These are phyloP conservation scores for Anagrus nilaparvatae DNA, from an alignment of 1,140 invertebrate genomes.

Conservation along the genomic window DNA sequence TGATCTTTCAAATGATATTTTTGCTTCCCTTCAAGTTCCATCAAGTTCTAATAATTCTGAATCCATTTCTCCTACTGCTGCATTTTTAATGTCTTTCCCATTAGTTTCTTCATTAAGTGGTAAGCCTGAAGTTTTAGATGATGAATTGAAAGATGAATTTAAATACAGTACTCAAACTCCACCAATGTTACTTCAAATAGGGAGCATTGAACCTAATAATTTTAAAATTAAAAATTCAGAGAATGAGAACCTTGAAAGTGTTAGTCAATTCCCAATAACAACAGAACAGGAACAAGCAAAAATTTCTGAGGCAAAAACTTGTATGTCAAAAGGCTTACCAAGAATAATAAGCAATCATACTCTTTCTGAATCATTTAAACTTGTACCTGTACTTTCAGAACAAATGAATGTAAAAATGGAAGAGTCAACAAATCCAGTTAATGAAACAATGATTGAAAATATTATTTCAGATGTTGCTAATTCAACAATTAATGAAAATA, in stretches of 20 bases:
- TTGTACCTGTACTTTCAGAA: slow-evolving; percentile 22
- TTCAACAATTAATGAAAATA: slow-evolving; percentile 8
- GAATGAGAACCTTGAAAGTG: slow-evolving; percentile 8
- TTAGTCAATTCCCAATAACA: background rate
- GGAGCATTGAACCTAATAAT: slow-evolving; percentile 46
- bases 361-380: slow-evolving; percentile 34
- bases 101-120: slow-evolving; percentile 51
- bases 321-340: slow-evolving; percentile 26
- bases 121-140: slow-evolving; percentile 47
- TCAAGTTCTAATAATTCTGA: slow-evolving; percentile 51
- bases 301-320: slow-evolving; percentile 9
- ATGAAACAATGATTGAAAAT: slow-evolving; percentile 1
- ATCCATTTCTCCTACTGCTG: slow-evolving; percentile 65
- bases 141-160: slow-evolving; percentile 44
- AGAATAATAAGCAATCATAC: slow-evolving; percentile 33
- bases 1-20: slow-evolving; percentile 62
- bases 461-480: slow-evolving; percentile 1
- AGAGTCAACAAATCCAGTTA: background rate
- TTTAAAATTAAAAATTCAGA: slow-evolving; percentile 34
- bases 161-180: slow-evolving; percentile 46
- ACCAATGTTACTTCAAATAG: slow-evolving; percentile 52
- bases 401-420: slow-evolving; percentile 14
- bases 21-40: slow-evolving; percentile 55
- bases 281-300: slow-evolving; percentile 11
- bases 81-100: slow-evolving; percentile 65